These are phyloP conservation scores for Anarrhichthys ocellatus DNA, from an alignment of 2,113 vertebrate species.

Conservation along the genomic window DNA sequence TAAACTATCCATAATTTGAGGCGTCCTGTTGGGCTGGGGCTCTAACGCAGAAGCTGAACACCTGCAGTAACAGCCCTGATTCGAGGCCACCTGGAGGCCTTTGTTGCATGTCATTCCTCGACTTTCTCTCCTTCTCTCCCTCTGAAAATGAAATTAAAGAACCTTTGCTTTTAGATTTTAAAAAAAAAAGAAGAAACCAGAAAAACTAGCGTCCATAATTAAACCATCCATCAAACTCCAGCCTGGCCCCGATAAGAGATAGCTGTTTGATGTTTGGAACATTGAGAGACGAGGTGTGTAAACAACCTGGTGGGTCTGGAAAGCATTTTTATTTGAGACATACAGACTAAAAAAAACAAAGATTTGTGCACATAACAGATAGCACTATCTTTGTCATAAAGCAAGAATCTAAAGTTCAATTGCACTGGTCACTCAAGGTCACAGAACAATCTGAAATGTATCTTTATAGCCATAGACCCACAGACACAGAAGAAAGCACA, in stretches of 20 bases:
- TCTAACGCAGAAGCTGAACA: background rate
- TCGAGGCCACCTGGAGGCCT: background rate
- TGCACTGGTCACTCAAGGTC: background rate
- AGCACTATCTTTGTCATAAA: background rate
- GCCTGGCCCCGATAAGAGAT: constrained; percentile 56
- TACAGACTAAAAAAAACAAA: background rate
- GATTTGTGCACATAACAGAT: background rate
- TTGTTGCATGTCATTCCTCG: background rate
- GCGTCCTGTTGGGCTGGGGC: background rate
- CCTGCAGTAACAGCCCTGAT: background rate
- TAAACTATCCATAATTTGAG: background rate
- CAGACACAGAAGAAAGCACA: background rate
- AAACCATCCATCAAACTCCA: constrained; percentile 65
- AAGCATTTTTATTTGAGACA: background rate
- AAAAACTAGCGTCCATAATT: constrained; percentile 64
- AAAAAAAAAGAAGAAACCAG: background rate
- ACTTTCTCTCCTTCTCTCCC: background rate
- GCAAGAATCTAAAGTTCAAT: background rate
- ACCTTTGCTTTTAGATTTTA: background rate
- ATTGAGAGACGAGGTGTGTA: background rate
- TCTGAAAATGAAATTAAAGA: background rate
- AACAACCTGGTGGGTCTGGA: constrained; percentile 23
- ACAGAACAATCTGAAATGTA: constrained; percentile 16
- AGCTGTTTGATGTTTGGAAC: constrained; percentile 41
- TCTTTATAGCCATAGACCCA: constrained; percentile 7